A percentile compares a stretch with the other conserved stretches of the same genome.
These are phyloP conservation scores for Drosophila sproati DNA, from an alignment of 1,140 invertebrate species.

Conservation along the genomic window DNA sequence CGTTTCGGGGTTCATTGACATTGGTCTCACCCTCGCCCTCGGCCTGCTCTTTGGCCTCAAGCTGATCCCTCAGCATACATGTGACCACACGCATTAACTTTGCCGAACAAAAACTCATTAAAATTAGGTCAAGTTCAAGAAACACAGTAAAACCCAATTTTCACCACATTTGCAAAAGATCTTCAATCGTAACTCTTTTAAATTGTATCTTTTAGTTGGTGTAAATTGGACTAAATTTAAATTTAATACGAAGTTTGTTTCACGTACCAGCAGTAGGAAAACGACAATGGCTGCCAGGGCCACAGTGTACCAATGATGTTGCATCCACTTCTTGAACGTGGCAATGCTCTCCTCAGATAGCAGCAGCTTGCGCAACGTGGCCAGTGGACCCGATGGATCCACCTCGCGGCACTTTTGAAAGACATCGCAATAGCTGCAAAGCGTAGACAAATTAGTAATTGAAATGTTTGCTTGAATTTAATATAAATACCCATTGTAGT, in stretches of 20 bases:
- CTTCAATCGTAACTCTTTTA: too few species aligned
- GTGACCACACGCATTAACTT: constrained; percentile 74
- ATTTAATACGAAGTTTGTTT: background rate
- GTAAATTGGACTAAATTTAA: background rate
- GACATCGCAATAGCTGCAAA: constrained; percentile 96
- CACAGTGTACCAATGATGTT: constrained; percentile 94
- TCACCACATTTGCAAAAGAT: background rate
- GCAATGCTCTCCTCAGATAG: constrained; percentile 95
- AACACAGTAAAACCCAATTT: background rate
- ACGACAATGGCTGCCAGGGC: constrained; percentile 90
- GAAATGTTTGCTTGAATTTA: background rate
- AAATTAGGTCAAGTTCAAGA: background rate
- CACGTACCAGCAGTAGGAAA: constrained; percentile 90
- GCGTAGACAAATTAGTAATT: background rate
- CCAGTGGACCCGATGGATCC: constrained; percentile 97
- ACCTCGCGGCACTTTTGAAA: constrained; percentile 98
- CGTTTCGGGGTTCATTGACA: constrained; percentile 29
- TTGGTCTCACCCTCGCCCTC: constrained; percentile 51
- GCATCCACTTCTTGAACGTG: constrained; percentile 93
- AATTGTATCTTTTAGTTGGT: background rate
- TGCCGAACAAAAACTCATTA: constrained; percentile 37
- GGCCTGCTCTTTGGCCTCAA: constrained; percentile 65
- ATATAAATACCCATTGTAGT: constrained; percentile 93
- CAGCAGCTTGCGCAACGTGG: constrained; percentile 93
- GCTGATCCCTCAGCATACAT: constrained; percentile 78